Base-by-base conservation (phyloP, 1,140 invertebrate genomes). In the Pseudomyrmex dendroicus region DNA sequence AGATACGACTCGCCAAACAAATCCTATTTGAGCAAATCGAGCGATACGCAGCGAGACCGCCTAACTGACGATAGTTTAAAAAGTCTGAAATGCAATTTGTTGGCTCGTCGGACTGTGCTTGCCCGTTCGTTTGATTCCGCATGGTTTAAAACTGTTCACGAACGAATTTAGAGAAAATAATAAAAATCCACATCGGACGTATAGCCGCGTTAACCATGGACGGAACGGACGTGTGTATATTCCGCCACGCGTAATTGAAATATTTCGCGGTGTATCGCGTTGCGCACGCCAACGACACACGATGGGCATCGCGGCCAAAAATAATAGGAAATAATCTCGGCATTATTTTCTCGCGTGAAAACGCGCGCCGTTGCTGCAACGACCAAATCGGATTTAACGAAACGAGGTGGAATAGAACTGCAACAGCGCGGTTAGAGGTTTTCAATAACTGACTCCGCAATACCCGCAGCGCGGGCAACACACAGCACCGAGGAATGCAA, bases 381-480 rank as follows among this genome's bases (percentile, higher is more conserved):
- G 9, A 22, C 17, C n/a, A 25, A 68, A 48, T 59, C 44, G 52
- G 52, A 73, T 82, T 61, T 74, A 52, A 64, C 52, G 48, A 54
- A 82, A 54, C 59, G 70, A 74, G 35, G 48, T 25, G 13, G 15
- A 61, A 63, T 25, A 74, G 59, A 82, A 52, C 63, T 46, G 35
- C 56, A 35, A 35, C 35, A 13, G n/a, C 8, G 48, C 17, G 57
- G 48, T 46, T 61, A 46, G 70, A 48, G 57, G 74, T 82, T 74
- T 82, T 82, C 61, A 73, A 74, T 74, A 74, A 74, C 70, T 62
- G 35, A 82, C 50, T 63, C 46, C 57, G 57, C 13, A 61, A 63
- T 56, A 63, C 15, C 56, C 35, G 52, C 48, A 20, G 73, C 48
- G n/a, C 22, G 73, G 2, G 22, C 48, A 48, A 20, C 35, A 35